phyloP scores from a whole-genome alignment of 2,888 invertebrate genomes.

The Globia sparganii region DNA sequence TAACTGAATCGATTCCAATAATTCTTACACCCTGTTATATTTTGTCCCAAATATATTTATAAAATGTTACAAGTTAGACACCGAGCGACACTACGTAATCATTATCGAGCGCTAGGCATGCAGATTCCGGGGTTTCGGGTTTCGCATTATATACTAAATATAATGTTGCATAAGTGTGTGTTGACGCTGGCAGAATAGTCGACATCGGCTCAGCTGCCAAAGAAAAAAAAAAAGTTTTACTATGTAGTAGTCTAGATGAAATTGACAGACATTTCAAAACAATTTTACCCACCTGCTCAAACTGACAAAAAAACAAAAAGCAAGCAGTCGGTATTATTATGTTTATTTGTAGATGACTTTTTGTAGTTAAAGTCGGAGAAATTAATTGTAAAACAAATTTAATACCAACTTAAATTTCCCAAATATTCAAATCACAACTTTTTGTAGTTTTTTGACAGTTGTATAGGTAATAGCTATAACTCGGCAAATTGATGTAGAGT shows the following conservation, averaged over 20 bases:
- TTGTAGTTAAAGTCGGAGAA: background rate
- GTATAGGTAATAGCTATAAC: background rate
- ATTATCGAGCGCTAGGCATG: no score
- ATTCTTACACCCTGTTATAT: no score
- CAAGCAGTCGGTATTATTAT: background rate
- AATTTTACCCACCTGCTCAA: background rate
- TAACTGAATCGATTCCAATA: no score
- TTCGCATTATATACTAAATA: no score
- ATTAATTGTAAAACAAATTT: background rate
- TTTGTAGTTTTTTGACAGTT: background rate
- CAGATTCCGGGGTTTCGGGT: no score
- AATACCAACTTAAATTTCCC: background rate
- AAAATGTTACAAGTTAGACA: no score
- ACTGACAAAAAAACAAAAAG: background rate
- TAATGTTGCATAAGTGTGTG: no score
- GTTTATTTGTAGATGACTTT: background rate
- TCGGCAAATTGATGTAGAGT: background rate
- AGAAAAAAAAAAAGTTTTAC: background rate
- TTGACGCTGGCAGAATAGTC: no score
- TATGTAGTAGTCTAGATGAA: background rate
- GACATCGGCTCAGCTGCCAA: no score
- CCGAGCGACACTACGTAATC: no score
- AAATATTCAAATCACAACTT: background rate
- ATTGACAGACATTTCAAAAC: background rate
- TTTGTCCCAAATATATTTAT: no score